These are phyloP conservation scores for Pseudomyrmex gracilis DNA, from an alignment of 1,140 invertebrate species.

Conservation along the genomic window DNA sequence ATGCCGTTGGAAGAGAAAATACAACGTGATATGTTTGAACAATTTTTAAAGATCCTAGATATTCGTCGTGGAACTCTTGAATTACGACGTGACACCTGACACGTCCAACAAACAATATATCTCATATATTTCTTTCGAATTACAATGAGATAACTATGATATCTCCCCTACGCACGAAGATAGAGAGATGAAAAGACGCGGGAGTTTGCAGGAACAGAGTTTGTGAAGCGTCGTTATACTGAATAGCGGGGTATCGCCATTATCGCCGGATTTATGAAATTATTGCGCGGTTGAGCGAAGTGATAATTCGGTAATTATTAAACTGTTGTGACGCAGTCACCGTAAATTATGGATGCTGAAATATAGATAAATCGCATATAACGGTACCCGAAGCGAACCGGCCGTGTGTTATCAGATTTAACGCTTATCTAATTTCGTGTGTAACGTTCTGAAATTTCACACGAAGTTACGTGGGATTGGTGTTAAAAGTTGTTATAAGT, in stretches of 20 bases:
- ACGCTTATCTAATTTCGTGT: constrained; percentile 35
- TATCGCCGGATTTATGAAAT: constrained; percentile 46
- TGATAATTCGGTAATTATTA: constrained; percentile 57
- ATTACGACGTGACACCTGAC: not conserved
- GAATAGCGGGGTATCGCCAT: not conserved
- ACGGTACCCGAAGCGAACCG: not conserved
- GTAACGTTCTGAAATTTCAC: not conserved
- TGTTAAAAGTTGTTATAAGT: not conserved
- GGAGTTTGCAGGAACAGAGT: not conserved
- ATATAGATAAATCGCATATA: constrained; percentile 33
- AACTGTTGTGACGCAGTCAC: constrained; percentile 29
- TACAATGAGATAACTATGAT: not conserved
- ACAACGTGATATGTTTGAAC: too few species aligned
- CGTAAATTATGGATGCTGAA: constrained; percentile 29
- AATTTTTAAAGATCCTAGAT: too few species aligned
- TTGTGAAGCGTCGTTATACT: not conserved
- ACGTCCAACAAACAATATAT: not conserved
- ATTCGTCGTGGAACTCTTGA: too few species aligned
- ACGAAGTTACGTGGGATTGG: not conserved
- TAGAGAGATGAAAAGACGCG: not conserved
- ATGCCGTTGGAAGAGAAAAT: not conserved
- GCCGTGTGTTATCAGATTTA: constrained; percentile 38
- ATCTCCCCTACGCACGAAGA: not conserved
- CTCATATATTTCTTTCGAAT: not conserved
- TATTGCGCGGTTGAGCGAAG: constrained; percentile 15